Conservation (phyloP, 2,113 vertebrate species). For the Etheostoma spectabile region DNA sequence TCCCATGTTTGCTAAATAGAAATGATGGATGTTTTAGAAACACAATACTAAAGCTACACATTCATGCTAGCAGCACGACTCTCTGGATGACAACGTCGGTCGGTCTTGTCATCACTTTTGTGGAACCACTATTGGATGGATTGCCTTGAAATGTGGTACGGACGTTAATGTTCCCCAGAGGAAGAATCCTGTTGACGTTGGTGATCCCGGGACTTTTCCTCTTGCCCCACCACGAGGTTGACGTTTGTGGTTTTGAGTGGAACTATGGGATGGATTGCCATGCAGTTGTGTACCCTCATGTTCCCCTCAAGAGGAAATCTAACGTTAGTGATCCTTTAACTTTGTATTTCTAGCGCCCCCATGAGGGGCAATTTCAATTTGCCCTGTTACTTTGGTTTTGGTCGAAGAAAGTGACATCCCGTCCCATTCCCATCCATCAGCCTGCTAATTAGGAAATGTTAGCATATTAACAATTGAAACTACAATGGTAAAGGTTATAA, state of each 20-base stretch:
- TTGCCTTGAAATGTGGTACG: neutral
- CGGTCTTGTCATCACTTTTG: too few relatives aligned
- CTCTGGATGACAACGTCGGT: neutral
- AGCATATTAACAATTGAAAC: neutral
- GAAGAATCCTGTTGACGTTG: neutral
- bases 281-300: too few relatives aligned
- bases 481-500: neutral
- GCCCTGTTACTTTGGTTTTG: neutral
- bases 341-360: neutral
- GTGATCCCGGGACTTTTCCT: too few relatives aligned
- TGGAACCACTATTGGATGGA: neutral
- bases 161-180: neutral
- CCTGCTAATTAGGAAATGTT: neutral
- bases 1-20: neutral
- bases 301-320: too few relatives aligned
- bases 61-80: neutral
- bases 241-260: too few relatives aligned
- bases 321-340: too few relatives aligned
- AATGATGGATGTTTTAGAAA: neutral
- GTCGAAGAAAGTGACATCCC: neutral
- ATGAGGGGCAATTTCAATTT: neutral
- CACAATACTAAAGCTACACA: neutral
- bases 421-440: neutral
- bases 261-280: too few relatives aligned
- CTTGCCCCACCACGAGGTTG: too few relatives aligned